These are phyloP conservation scores for Cheumatopsyche charites DNA, from an alignment of 1,140 invertebrate species.

Conservation along the genomic window DNA sequence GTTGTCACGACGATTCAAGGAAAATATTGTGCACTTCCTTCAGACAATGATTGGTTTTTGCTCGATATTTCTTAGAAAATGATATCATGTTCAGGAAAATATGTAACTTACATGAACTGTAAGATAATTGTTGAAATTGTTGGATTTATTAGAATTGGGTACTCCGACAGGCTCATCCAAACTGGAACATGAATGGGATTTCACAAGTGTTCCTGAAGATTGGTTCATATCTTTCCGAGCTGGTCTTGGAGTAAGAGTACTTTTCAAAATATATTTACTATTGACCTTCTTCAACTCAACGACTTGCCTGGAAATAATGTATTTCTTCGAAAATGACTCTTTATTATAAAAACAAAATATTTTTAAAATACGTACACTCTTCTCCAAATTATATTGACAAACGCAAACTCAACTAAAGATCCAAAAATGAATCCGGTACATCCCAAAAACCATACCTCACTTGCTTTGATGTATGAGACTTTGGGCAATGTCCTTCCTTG, in stretches of 20 bases:
- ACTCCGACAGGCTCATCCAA: slow-evolving; percentile 62
- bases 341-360: not conserved
- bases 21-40: too few species aligned
- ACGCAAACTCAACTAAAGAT: slow-evolving; percentile 87
- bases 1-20: too few species aligned
- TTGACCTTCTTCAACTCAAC: slow-evolving; percentile 83
- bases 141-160: slow-evolving; percentile 56
- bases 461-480: slow-evolving; percentile 89
- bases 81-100: too few species aligned
- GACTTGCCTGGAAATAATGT: slow-evolving; percentile 67
- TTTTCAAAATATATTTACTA: slow-evolving; percentile 83
- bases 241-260: slow-evolving; percentile 77
- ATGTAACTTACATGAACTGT: slow-evolving; percentile 70
- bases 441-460: slow-evolving; percentile 88
- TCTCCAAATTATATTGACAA: slow-evolving; percentile 87
- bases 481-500: slow-evolving; percentile 84
- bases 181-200: slow-evolving; percentile 75
- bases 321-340: slow-evolving; percentile 16
- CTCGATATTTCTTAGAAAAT: too few species aligned
- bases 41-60: too few species aligned
- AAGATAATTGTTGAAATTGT: slow-evolving; percentile 69
- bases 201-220: slow-evolving; percentile 62
- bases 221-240: slow-evolving; percentile 66
- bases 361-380: slow-evolving; percentile 67
- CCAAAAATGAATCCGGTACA: slow-evolving; percentile 85